These are phyloP conservation scores for Elmis aenea DNA, from an alignment of 2,888 invertebrate species.

Conservation along the genomic window DNA sequence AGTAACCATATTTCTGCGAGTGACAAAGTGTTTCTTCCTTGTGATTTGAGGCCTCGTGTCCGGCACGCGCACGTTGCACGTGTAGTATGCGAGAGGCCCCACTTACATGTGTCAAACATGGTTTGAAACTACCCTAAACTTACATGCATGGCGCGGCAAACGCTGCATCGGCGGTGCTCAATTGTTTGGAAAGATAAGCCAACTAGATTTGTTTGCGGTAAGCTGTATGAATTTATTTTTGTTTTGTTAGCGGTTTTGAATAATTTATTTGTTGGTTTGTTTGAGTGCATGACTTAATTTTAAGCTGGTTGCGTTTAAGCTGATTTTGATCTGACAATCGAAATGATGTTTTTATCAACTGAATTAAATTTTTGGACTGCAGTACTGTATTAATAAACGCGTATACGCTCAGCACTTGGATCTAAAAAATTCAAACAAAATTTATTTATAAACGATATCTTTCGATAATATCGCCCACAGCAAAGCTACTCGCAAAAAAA, in stretches of 20 bases:
- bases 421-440: no score
- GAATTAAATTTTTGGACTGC: no score
- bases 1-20: conserved; percentile 18
- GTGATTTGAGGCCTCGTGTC: conserved; percentile 30
- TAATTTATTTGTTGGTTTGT: conserved; percentile 41
- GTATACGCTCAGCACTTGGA: no score
- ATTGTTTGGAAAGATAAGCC: conserved; percentile 47
- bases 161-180: conserved; percentile 26
- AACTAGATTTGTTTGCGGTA: conserved; percentile 36
- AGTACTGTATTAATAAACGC: no score
- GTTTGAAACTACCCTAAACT: conserved; percentile 31
- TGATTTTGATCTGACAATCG: no score
- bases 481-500: no score
- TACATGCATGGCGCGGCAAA: conserved; percentile 6
- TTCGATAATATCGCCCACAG: no score
- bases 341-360: no score
- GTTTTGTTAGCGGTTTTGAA: conserved; percentile 37
- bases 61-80: conserved; percentile 22
- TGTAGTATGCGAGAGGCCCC: conserved; percentile 30
- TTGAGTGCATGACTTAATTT: conserved; percentile 36
- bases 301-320: conserved; percentile 29
- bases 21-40: conserved; percentile 24
- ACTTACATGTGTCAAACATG: conserved; percentile 46
- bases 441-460: no score
- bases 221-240: conserved; percentile 30